These are phyloP conservation scores for Nilaparvata lugens DNA, from an alignment of 1,140 invertebrate species.

Conservation along the genomic window DNA sequence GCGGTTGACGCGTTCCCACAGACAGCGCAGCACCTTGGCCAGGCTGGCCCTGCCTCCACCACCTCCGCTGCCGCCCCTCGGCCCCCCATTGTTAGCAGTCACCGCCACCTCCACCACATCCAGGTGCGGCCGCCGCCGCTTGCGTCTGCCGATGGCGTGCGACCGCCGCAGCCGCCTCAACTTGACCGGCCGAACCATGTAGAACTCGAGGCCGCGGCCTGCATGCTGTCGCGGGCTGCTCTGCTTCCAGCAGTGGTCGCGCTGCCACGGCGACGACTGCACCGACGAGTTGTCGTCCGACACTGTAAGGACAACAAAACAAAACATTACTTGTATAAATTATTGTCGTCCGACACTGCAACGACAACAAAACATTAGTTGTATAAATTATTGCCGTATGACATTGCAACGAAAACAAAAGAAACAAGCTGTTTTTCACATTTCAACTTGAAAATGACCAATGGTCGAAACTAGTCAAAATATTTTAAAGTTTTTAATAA, in stretches of 20 bases:
- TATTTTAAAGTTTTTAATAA: no score
- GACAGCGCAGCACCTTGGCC: constrained; percentile 20
- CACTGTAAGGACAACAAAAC: constrained; percentile 41
- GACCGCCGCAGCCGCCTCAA: constrained; percentile 7
- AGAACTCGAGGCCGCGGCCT: constrained; percentile 62
- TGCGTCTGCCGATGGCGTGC: constrained; percentile 32
- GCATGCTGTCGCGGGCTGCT: constrained; percentile 56
- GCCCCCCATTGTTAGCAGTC: neutral
- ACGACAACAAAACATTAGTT: no score
- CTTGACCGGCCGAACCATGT: constrained; percentile 48
- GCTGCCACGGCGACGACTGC: constrained; percentile 78
- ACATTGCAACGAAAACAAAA: constrained; percentile 38
- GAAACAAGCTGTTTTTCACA: no score
- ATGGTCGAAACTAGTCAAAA: no score
- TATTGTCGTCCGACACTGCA: no score
- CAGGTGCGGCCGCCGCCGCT: constrained; percentile 45
- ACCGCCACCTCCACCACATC: constrained; percentile 27
- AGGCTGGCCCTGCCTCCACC: constrained; percentile 10
- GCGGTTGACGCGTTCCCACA: constrained; percentile 26
- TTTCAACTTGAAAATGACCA: no score
- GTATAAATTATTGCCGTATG: no score
- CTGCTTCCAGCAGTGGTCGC: constrained; percentile 82
- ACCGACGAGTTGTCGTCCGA: constrained; percentile 82
- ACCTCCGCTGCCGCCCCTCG: neutral
- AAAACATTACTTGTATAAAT: no score